Evolutionary conservation across 2,113 vertebrate species (phyloP).

Genomic region (Cephalopterus ornatus): DNA sequence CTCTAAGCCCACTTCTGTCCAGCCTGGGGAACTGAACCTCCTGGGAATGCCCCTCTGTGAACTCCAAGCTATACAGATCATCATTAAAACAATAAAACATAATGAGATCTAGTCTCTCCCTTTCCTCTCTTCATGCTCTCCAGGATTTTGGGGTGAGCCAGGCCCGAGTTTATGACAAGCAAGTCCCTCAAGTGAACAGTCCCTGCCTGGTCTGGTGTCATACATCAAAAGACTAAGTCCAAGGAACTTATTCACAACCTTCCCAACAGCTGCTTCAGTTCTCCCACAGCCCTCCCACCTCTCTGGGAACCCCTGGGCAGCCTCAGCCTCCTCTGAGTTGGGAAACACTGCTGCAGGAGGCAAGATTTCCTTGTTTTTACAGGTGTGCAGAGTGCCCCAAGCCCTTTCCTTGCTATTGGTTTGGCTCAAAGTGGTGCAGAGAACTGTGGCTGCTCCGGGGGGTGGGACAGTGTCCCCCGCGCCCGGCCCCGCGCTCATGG

Average conservation of each 20-base stretch:
- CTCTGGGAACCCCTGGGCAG: not conserved
- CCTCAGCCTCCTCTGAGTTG: not conserved
- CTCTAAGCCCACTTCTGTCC: not conserved
- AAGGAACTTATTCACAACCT: not conserved
- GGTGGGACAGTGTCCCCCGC: fast-evolving
- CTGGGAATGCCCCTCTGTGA: fast-evolving
- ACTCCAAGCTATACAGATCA: not conserved
- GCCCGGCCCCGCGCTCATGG: not conserved
- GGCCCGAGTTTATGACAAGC: not conserved
- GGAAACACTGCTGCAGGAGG: not conserved
- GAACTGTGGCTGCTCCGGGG: not conserved
- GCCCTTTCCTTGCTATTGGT: not conserved
- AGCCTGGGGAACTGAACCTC: not conserved
- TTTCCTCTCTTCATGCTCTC: not conserved
- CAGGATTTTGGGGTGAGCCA: not conserved
- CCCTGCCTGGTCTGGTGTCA: not conserved
- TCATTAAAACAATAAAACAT: not conserved
- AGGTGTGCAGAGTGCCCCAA: not conserved
- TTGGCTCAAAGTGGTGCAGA: not conserved
- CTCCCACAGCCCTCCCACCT: not conserved
- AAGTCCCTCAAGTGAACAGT: not conserved
- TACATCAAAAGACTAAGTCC: not conserved
- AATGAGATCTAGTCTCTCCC: not conserved
- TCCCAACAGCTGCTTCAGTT: not conserved
- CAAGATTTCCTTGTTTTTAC: not conserved